Evolutionary conservation across 2,888 invertebrate species (phyloP).

Genomic region (Sarcophaga rosellei): DNA sequence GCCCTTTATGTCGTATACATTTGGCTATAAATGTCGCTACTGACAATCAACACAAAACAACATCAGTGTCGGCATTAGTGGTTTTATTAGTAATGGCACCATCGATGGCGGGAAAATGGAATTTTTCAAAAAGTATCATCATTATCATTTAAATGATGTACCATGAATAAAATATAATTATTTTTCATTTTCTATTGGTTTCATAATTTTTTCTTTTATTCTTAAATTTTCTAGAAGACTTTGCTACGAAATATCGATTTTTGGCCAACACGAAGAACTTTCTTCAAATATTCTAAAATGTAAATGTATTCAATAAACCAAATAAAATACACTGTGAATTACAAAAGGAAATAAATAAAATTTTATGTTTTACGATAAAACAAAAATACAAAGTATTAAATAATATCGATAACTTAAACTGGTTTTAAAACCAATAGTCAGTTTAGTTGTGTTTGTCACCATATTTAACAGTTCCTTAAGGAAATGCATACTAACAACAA

Average conservation of each 20-base stretch:
- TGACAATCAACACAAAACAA: neutral
- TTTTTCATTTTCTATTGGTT: conserved; percentile 9
- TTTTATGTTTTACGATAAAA: no score
- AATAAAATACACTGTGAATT: no score
- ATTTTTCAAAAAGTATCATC: conserved; percentile 65
- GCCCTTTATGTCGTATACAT: conserved; percentile 38
- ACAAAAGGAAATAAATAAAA: no score
- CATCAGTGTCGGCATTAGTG: conserved; percentile 4
- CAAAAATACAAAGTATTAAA: no score
- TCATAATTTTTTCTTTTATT: neutral
- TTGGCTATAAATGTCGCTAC: conserved; percentile 30
- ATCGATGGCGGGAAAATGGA: conserved; percentile 49
- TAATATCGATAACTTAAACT: no score
- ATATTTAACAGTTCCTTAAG: no score
- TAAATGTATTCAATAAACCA: neutral
- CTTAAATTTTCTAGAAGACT: neutral
- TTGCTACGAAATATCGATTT: conserved; percentile 40
- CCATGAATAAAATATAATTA: conserved; percentile 71
- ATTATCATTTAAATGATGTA: conserved; percentile 69
- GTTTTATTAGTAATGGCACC: neutral
- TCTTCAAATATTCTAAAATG: neutral
- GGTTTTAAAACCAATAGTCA: no score
- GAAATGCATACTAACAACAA: no score
- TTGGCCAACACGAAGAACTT: conserved; percentile 44
- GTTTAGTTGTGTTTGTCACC: no score